These are phyloP conservation scores for Corydoras sp. DNA, from an alignment of 2,113 vertebrate genomes.

Conservation along the genomic window DNA sequence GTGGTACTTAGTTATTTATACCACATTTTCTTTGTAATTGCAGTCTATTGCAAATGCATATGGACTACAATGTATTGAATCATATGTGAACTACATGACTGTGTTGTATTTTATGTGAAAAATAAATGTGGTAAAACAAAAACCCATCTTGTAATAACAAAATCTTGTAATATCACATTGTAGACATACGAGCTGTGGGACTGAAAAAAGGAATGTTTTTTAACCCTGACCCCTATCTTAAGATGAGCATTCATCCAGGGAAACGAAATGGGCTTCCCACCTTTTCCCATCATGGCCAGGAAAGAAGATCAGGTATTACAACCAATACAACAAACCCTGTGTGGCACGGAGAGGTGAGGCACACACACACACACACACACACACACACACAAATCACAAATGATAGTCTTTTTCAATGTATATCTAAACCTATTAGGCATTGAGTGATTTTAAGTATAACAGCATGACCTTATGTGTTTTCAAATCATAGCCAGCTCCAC, in stretches of 20 bases:
- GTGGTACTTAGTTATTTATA: too few relatives aligned
- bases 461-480: too few relatives aligned
- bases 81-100: too few relatives aligned
- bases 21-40: too few relatives aligned
- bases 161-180: constrained; percentile 23
- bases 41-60: too few relatives aligned
- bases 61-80: too few relatives aligned
- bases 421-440: too few relatives aligned
- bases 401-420: too few relatives aligned
- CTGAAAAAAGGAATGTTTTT: constrained; percentile 99
- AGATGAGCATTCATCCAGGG: constrained; percentile 98
- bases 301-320: constrained; percentile 89
- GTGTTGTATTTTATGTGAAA: too few relatives aligned
- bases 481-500: too few relatives aligned
- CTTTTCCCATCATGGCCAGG: constrained; percentile 94
- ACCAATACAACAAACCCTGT: constrained; percentile 94
- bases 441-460: too few relatives aligned
- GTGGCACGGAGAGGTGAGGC: constrained; percentile 92
- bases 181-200: constrained; percentile 88
- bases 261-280: constrained; percentile 93
- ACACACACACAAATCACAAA: constrained; percentile 7
- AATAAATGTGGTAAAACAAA: too few relatives aligned
- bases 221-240: constrained; percentile 96
- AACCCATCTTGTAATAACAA: not conserved
- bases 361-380: not conserved